A percentile compares a stretch with the other conserved stretches of the same genome.
Evolutionary conservation across 2,888 invertebrate species (phyloP).

Genomic region (Quadroppia sp.): DNA sequence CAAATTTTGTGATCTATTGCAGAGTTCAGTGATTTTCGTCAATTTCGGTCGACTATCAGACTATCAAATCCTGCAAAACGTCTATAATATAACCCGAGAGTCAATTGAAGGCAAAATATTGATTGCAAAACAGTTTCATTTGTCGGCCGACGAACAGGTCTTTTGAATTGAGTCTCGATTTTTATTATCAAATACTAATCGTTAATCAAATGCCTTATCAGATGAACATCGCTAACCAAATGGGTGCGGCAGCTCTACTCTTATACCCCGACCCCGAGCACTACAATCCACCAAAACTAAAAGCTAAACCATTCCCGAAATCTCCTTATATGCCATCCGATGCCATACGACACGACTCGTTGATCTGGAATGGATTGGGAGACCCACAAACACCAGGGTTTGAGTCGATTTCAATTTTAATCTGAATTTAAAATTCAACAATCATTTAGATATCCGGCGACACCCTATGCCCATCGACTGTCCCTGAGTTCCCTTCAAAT

Average conservation of each 20-base stretch:
- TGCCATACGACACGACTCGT: conserved; percentile 52
- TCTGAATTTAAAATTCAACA: not conserved
- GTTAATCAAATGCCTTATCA: not conserved
- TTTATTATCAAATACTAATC: no score
- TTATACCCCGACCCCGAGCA: conserved; percentile 53
- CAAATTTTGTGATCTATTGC: conserved; percentile 23
- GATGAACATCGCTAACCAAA: conserved; percentile 48
- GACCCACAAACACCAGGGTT: conserved; percentile 53
- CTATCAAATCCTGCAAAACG: conserved; percentile 51
- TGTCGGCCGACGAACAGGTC: conserved; percentile 46
- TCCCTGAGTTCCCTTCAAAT: not conserved
- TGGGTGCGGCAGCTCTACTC: conserved; percentile 52
- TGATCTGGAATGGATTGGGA: conserved; percentile 50
- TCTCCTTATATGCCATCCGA: conserved; percentile 53
- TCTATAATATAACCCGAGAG: conserved; percentile 48
- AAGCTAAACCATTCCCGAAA: conserved; percentile 51
- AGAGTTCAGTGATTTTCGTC: conserved; percentile 53
- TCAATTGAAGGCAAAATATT: conserved; percentile 55
- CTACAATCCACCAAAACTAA: conserved; percentile 48
- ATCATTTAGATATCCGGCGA: conserved; percentile 33
- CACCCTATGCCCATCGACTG: conserved; percentile 26
- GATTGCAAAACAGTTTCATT: conserved; percentile 53
- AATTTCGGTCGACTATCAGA: conserved; percentile 55
- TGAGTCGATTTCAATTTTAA: not conserved
- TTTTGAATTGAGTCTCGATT: no score